phyloP scores from a whole-genome alignment of 2,797 vertebrate species.

The Myotis daubentonii region DNA sequence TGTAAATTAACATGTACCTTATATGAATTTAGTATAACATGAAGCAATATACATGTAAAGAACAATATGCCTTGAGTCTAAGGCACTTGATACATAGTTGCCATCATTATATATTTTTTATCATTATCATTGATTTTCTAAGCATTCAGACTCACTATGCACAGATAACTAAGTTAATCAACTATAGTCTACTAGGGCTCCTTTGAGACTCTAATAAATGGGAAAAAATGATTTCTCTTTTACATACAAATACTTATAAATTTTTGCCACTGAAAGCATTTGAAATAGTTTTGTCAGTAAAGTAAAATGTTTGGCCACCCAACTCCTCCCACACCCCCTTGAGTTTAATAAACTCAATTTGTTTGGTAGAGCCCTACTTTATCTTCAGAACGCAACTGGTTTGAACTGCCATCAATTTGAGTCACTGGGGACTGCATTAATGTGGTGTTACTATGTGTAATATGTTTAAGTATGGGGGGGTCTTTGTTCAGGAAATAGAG shows the following conservation, averaged over 20 bases:
- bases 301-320: background rate
- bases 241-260: background rate
- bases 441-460: background rate
- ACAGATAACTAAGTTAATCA: background rate
- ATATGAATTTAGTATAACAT: background rate
- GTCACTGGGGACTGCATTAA: background rate
- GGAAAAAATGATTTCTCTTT: background rate
- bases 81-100: background rate
- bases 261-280: background rate
- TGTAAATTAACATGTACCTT: background rate
- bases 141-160: background rate
- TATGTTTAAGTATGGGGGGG: background rate
- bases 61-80: background rate
- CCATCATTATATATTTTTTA: background rate
- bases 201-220: background rate
- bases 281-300: background rate
- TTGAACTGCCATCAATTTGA: constrained; percentile 38
- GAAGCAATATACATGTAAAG: background rate
- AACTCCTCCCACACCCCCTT: background rate
- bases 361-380: background rate
- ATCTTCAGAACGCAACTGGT: constrained; percentile 41
- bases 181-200: background rate
- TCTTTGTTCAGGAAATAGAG: constrained; percentile 67
- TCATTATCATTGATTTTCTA: constrained; percentile 2
- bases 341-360: background rate